Percentiles rank a stretch among this genome's conserved stretches.
These are phyloP conservation scores for Amblyopsis rosae DNA, from an alignment of 2,113 vertebrate species.

Conservation along the genomic window DNA sequence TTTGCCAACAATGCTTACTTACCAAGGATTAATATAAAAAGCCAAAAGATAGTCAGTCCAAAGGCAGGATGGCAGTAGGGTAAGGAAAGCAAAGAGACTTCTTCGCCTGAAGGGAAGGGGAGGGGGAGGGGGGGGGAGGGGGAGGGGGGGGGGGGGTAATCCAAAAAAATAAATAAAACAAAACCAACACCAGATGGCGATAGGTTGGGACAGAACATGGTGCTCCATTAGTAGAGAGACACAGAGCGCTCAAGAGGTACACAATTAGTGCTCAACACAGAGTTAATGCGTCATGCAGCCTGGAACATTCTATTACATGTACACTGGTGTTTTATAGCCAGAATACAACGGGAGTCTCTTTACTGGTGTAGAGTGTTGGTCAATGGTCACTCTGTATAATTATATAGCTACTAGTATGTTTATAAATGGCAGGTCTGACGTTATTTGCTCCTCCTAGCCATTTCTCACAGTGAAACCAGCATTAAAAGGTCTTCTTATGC, in stretches of 20 bases:
- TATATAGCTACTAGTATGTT: conserved; percentile 22
- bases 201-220: conserved; percentile 83
- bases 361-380: conserved; percentile 23
- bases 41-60: conserved; percentile 99
- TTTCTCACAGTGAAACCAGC: conserved; percentile 42
- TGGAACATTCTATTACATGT: conserved; percentile 31
- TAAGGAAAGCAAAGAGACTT: conserved; percentile 99
- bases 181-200: conserved; percentile 72
- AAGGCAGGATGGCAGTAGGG: conserved; percentile 98
- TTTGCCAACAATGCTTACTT: conserved; percentile 81
- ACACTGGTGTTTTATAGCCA: conserved; percentile 36
- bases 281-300: conserved; percentile 76
- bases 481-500: neutral
- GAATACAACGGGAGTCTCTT: conserved; percentile 54
- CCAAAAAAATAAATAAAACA: conserved; percentile 55
- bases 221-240: conserved; percentile 75
- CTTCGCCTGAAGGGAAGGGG: conserved; percentile 94
- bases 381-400: conserved; percentile 50
- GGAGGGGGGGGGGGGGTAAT: conserved; percentile 73
- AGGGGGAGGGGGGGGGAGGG: conserved; percentile 64
- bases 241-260: conserved; percentile 63
- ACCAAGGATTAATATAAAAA: conserved; percentile 99
- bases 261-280: conserved; percentile 74
- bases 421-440: conserved; percentile 38
- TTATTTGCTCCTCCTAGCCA: conserved; percentile 31